Base-by-base conservation (phyloP, 2,888 invertebrate species). In the Acholoe squamosa region DNA sequence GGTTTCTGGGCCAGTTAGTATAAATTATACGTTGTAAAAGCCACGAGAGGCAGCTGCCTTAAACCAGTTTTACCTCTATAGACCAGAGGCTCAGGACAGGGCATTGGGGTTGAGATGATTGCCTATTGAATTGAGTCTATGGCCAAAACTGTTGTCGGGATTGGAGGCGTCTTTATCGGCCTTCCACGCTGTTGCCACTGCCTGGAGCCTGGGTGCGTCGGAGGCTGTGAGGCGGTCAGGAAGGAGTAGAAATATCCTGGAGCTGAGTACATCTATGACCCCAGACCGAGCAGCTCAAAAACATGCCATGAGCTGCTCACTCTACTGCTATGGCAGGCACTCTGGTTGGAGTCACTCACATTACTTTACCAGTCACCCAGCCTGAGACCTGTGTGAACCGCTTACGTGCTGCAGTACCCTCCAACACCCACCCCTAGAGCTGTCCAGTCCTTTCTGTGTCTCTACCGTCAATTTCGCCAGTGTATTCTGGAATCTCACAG, bases 161-260 rank as follows among this genome's bases (percentile, higher is more conserved):
- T 61, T 3, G 61, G 61, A 19, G 61, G 61, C 61, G 61, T 61
- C 61, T 61, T 61, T 61, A 61, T 61, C 61, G 61, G 61, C 61
- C 61, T 61, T 61, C 61, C 61, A n/a, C 61, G 61, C 61, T 61
- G 61, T n/a, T 61, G 61, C 61, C 61, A n/a, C 61, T n/a, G 61
- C 43, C 43, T 43, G 43, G 43, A 43, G 43, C 43, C 43, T 10
- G 43, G 43, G 61, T 3, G 14, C 19, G 19, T 61, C 5, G 43
- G 43, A 43, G 3, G 43, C 43, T 43, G 43, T 43, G 43, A 43
- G 43, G 43, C 43, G 43, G 43, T 43, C 43, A 43, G 43, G 43
- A 43, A 43, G 43, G 43, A 10, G 43, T 43, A 43, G 43, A 43
- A 43, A 43, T 43, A 10, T 43, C 43, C 43, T 10, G 43, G 43